A percentile compares a stretch with the other conserved stretches of the same genome.
Conservation (phyloP, 92 coral and sea anemone species). For the Ricordea florida region DNA sequence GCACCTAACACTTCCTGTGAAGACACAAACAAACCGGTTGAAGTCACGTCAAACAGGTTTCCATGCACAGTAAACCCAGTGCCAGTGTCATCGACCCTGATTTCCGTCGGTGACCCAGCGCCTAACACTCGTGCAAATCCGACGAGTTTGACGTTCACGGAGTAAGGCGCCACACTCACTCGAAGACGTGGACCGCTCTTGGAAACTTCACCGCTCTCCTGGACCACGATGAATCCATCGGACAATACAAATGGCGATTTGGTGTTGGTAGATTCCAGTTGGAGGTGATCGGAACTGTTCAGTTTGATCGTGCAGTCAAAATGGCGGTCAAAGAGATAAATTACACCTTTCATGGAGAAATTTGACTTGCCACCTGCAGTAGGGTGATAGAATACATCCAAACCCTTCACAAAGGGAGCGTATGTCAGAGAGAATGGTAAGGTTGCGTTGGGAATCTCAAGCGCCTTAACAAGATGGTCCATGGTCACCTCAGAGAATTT, state of each 20-base stretch:
- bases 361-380: constrained; percentile 17
- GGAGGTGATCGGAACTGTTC: constrained; percentile 58
- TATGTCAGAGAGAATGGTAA: constrained; percentile 73
- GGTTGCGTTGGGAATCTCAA: constrained; percentile 75
- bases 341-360: constrained; percentile 62
- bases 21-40: constrained; percentile 80
- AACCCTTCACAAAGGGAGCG: constrained; percentile 71
- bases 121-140: constrained; percentile 91
- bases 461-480: constrained; percentile 71
- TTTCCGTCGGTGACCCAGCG: constrained; percentile 70
- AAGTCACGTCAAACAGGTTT: constrained; percentile 78
- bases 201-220: constrained; percentile 69
- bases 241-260: constrained; percentile 85
- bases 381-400: constrained; percentile 71
- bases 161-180: constrained; percentile 74
- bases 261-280: constrained; percentile 65
- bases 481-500: constrained; percentile 70
- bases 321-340: constrained; percentile 73
- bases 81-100: constrained; percentile 84
- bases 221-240: constrained; percentile 80
- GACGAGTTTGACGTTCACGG: constrained; percentile 64
- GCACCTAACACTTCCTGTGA: constrained; percentile 81
- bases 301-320: constrained; percentile 71
- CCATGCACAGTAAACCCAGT: constrained; percentile 91
- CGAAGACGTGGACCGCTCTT: constrained; percentile 83